Base-by-base conservation (phyloP, 2,113 vertebrate genomes). In the Struthio camelus region DNA sequence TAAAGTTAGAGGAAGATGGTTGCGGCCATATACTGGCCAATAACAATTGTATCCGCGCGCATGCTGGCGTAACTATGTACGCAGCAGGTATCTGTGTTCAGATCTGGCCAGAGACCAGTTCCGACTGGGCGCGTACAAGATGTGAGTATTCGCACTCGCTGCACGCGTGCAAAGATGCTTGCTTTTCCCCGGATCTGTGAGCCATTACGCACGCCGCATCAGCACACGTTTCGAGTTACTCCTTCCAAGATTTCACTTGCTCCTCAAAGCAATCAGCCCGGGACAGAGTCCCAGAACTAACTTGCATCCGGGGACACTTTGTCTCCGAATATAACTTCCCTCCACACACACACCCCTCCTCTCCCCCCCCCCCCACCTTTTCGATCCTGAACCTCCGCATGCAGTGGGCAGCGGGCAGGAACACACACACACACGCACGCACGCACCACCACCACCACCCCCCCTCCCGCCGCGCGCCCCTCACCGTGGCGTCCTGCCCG, bases 401-500 rank as follows among this genome's bases (percentile, higher is more conserved):
- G n/a, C n/a, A n/a, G n/a, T n/a, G n/a, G n/a, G n/a, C n/a, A n/a
- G n/a, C n/a, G n/a, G n/a, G n/a, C n/a, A n/a, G n/a, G n/a, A n/a
- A n/a, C n/a, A n/a, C n/a, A n/a, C n/a, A n/a, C n/a, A n/a, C n/a
- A n/a, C n/a, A n/a, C n/a, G n/a, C n/a, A n/a, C n/a, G n/a, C n/a
- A n/a, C 46, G 44, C 44, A 12, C 46, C 46, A 19, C 46, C 11
- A 2, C n/a, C 19, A 6, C 65, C 65, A 40, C 6, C 3, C 67
- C 67, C 9, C 50, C 23, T 2, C 22, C 40, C 30, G 10, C 24
- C 59, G 36, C 40, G 25, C n/a, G 8, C 32, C 50, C 1, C 90
- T 96, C 95, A 98, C 98, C 96, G 98, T 98, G 76, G 97, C 97
- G 30, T 98, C 97, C 83, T 98, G 96, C 73, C 98, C 97, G 10